Percentiles rank a stretch among this genome's conserved stretches.
phyloP scores from a whole-genome alignment of 2,113 vertebrate species.

The Desmodus rotundus region DNA sequence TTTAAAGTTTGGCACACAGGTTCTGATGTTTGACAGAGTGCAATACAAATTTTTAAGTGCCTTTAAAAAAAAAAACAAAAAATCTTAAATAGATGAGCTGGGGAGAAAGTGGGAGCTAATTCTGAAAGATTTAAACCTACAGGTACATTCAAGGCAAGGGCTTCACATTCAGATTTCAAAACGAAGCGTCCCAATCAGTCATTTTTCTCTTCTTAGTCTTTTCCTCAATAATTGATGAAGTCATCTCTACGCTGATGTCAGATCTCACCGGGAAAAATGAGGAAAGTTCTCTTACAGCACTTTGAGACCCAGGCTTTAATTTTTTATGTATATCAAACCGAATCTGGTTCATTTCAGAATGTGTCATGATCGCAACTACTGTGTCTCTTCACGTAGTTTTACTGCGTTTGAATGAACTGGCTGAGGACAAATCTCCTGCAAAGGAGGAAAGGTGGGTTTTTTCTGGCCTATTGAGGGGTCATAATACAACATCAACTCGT shows the following conservation, averaged over 20 bases:
- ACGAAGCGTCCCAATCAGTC: conserved; percentile 75
- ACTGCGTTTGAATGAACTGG: conserved; percentile 79
- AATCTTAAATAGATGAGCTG: conserved; percentile 65
- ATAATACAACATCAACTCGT: background rate
- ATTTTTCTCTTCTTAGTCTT: conserved; percentile 78
- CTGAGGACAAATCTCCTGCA: conserved; percentile 68
- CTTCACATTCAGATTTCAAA: conserved; percentile 78
- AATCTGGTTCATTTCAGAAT: conserved; percentile 78
- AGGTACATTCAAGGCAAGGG: conserved; percentile 70
- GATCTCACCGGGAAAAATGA: conserved; percentile 79
- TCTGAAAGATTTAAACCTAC: conserved; percentile 75
- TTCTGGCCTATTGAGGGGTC: conserved; percentile 16
- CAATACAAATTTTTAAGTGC: conserved; percentile 62
- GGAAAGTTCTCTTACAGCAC: conserved; percentile 77
- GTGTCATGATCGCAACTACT: conserved; percentile 77
- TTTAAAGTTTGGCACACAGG: conserved; percentile 51
- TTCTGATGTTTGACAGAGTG: conserved; percentile 52
- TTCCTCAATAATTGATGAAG: conserved; percentile 84
- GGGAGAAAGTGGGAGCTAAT: conserved; percentile 67
- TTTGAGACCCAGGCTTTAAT: conserved; percentile 77
- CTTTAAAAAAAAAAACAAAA: conserved; percentile 40
- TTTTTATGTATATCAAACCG: conserved; percentile 79
- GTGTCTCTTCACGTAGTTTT: conserved; percentile 76
- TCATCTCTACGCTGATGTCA: conserved; percentile 84
- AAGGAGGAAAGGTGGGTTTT: conserved; percentile 36